A percentile compares a stretch with the other conserved stretches of the same genome.
These are phyloP conservation scores for Eupithecia subumbrata DNA, from an alignment of 2,888 invertebrate genomes.

Conservation along the genomic window DNA sequence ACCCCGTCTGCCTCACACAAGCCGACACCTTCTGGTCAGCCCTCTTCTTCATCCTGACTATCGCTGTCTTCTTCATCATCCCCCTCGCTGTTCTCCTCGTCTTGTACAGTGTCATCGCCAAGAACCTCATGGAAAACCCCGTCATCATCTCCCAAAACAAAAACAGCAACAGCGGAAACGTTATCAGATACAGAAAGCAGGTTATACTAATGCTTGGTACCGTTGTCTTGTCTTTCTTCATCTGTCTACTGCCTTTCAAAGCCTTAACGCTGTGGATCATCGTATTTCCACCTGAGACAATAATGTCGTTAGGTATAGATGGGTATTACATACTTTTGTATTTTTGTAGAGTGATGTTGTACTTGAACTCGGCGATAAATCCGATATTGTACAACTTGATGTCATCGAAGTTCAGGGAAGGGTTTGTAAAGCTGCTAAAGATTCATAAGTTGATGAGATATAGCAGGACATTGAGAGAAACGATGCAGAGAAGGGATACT, in stretches of 20 bases:
- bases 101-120: slow-evolving; percentile 93
- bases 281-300: slow-evolving; percentile 88
- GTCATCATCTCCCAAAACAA: slow-evolving; percentile 86
- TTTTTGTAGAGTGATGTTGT: slow-evolving; percentile 94
- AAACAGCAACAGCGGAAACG: slow-evolving; percentile 80
- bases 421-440: slow-evolving; percentile 87
- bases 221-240: slow-evolving; percentile 95
- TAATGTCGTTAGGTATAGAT: slow-evolving; percentile 89
- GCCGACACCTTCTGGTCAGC: slow-evolving; percentile 91
- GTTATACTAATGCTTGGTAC: slow-evolving; percentile 95
- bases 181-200: slow-evolving; percentile 90
- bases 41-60: slow-evolving; percentile 91
- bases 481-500: slow-evolving; percentile 86
- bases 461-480: slow-evolving; percentile 73
- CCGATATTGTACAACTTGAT: slow-evolving; percentile 96
- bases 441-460: slow-evolving; percentile 77
- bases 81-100: slow-evolving; percentile 92
- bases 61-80: slow-evolving; percentile 92
- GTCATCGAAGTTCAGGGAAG: slow-evolving; percentile 95
- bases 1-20: slow-evolving; percentile 92
- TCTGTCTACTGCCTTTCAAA: slow-evolving; percentile 94
- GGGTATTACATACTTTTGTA: slow-evolving; percentile 92
- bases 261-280: slow-evolving; percentile 95
- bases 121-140: slow-evolving; percentile 92
- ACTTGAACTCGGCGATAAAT: slow-evolving; percentile 95